Conservation (phyloP, 2,888 invertebrate species). For the Amitus sp. region DNA sequence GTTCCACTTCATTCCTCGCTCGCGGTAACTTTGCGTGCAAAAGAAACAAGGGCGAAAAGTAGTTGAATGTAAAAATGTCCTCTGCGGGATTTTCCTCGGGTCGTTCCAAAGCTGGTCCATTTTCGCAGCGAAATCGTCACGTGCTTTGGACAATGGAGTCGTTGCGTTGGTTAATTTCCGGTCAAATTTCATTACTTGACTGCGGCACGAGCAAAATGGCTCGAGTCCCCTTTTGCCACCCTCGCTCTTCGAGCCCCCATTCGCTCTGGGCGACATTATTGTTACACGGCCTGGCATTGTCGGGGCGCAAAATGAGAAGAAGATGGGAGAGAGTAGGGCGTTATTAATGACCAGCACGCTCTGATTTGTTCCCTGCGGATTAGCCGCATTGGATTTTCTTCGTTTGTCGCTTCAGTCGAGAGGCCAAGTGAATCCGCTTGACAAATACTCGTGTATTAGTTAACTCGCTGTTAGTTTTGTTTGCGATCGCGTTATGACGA, state of each 20-base stretch:
- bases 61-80: no score
- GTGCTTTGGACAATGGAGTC: no score
- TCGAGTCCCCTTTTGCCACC: constrained; percentile 35
- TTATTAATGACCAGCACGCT: constrained; percentile 52
- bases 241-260: constrained; percentile 18
- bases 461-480: no score
- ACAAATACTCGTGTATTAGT: no score
- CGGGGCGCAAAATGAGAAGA: constrained; percentile 53
- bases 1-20: no score
- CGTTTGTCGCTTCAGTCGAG: background rate
- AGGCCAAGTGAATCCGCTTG: background rate
- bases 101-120: no score
- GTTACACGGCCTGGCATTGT: constrained; percentile 59
- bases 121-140: no score
- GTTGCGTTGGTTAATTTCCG: constrained; percentile 60
- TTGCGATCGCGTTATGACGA: no score
- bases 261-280: constrained; percentile 51
- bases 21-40: no score
- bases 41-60: no score
- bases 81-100: no score
- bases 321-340: constrained; percentile 38
- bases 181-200: constrained; percentile 64
- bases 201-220: constrained; percentile 53
- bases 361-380: constrained; percentile 33
- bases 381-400: constrained; percentile 27